Base-by-base conservation (phyloP, 2,113 vertebrate genomes). In the Brienomyrus longianalis region DNA sequence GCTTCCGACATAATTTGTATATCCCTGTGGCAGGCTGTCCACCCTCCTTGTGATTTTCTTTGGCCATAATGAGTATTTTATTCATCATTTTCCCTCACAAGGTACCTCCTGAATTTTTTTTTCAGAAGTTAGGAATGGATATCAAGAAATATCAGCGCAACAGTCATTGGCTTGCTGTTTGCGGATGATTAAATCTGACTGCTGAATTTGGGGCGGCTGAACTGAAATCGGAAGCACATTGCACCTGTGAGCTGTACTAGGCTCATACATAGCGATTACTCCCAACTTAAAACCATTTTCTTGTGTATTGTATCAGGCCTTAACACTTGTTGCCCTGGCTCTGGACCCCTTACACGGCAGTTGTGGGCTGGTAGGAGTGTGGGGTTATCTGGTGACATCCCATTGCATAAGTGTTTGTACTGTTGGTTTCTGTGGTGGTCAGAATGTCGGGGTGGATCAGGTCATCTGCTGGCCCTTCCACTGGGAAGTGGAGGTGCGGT, bases 1-100 rank as follows among this genome's bases (percentile, higher is more conserved):
- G 92, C 94, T 92, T 90, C 90, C 90, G 90, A 91, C 92, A 92
- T 92, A 93, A 92, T 93, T 93, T 94, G 92, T 95, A 91, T 91
- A 89, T 89, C 92, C 91, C 77, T 91, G 91, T 91, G 84, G 90
- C 93, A 91, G 91, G 93, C 90, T 74, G 91, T 92, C 91, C 50
- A 13, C 13, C n/a, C 48, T 51, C 48, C 84, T 87, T 66, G 19
- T 47, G 19, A 45, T 59, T 92, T 89, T 89, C 91, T 90, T 91
- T 90, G 62, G 92, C 90, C 86, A 89, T 93, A 90, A 91, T 91
- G 92, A 90, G 89, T 89, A 62, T 70, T 86, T 50, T 88, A 59
- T 70, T 87, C 86, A 89, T 88, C 91, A 90, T 93, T 54, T 62
- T 89, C 45, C 7, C 54, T 83, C 8, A 31, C 35, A 31, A 10